phyloP scores from a whole-genome alignment of 2,797 vertebrate genomes.

The Halcyon chelicuti region DNA sequence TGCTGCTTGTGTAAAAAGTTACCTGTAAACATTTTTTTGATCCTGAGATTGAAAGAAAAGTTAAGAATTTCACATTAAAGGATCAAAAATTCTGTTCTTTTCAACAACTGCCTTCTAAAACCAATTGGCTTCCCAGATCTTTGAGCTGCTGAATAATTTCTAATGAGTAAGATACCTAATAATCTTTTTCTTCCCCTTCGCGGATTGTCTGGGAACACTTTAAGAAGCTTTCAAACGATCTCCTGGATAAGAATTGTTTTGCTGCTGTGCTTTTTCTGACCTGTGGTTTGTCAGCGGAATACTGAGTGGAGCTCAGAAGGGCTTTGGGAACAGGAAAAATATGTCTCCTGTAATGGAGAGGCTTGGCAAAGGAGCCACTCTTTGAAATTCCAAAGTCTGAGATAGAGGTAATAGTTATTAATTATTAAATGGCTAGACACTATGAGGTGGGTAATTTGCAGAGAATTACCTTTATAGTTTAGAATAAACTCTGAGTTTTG shows the following conservation, averaged over 20 bases:
- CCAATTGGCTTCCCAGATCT: background rate
- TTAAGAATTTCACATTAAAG: background rate
- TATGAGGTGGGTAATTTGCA: background rate
- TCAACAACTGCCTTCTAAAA: background rate
- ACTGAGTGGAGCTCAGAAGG: background rate
- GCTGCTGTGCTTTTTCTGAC: background rate
- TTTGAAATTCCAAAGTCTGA: background rate
- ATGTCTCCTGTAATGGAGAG: background rate
- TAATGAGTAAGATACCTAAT: background rate
- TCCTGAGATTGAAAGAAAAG: background rate
- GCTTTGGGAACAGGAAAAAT: background rate
- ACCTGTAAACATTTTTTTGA: background rate
- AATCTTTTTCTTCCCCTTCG: background rate
- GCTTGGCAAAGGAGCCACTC: background rate
- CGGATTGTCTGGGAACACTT: slow-evolving; percentile 2
- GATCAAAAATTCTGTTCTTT: background rate
- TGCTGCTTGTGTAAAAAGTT: background rate
- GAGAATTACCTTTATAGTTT: background rate
- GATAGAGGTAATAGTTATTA: background rate
- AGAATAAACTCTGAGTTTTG: background rate
- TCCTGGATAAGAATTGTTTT: slow-evolving; percentile 40
- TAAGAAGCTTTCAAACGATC: slow-evolving; percentile 11
- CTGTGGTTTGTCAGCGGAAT: background rate
- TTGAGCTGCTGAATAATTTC: slow-evolving; percentile 15
- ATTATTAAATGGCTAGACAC: background rate